Base-by-base conservation (phyloP, 1,140 invertebrate species). In the Drosophila subpulchrella region DNA sequence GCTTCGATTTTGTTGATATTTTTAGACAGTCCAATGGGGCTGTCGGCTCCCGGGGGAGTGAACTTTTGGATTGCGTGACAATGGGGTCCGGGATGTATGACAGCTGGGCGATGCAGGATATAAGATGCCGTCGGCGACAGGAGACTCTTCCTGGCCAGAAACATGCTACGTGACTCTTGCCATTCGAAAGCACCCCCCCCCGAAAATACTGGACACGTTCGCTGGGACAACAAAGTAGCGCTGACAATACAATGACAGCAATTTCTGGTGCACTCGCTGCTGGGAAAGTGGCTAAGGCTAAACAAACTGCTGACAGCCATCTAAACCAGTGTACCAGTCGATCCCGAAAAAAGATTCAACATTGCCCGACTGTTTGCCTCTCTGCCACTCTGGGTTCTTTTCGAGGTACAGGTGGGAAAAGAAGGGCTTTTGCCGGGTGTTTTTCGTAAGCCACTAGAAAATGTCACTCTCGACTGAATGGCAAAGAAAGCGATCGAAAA, bases 1-100 rank as follows among this genome's bases (percentile, higher is more conserved):
- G 74, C 68, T 78, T 78, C 78, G 74, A 81, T 72, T 78, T 86
- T 81, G 53, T 47, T 47, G 30, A 51, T 86, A 85, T 82, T 82
- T 82, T 71, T 88, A 88, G 73, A 68, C 39, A 13, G 34, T 30
- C 38, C 36, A 11, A 41, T n/a, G 36, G 30, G 30, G 12, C 20
- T 2, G 20, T 38, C 34, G 46, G 24, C 24, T 48, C 47, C 42
- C 46, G 47, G 42, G 39, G 7, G 24, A n/a, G 17, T n/a, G 13
- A 41, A 20, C n/a, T 39, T 48, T 47, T 50, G 56, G 71, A 75
- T 81, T 86, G 77, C 78, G 78, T 85, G 74, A 81, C 78, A 84
- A 85, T 85, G 78, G 76, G 66, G 76, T 62, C 58, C 61, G 63
- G 59, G 60, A 81, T 78, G 55, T 74, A 55, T 74, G 78, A 78